A percentile compares a stretch with the other conserved stretches of the same genome.
These are phyloP conservation scores for Pyrgus malvae DNA, from an alignment of 2,888 invertebrate genomes.

Conservation along the genomic window DNA sequence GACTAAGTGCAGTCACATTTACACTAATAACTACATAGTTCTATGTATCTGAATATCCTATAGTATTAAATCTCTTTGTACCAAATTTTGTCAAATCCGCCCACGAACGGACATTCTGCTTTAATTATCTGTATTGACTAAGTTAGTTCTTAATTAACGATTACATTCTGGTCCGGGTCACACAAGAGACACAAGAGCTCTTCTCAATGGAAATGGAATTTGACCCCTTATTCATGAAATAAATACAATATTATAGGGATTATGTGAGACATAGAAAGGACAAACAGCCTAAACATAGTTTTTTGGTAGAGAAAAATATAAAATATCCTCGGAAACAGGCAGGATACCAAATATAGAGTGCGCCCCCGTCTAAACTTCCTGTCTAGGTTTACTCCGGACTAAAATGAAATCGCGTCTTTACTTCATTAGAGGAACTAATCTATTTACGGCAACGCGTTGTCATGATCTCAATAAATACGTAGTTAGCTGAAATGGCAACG, in stretches of 20 bases:
- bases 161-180: constrained; percentile 38
- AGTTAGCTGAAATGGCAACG: constrained; percentile 72
- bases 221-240: no score
- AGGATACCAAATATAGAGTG: no score
- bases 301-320: no score
- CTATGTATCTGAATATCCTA: constrained; percentile 51
- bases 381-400: no score
- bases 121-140: constrained; percentile 31
- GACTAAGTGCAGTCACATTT: constrained; percentile 68
- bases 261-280: no score
- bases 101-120: constrained; percentile 26
- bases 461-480: constrained; percentile 47
- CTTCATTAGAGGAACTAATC: constrained; percentile 52
- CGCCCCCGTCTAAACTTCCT: no score
- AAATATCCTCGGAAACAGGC: no score
- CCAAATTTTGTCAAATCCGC: constrained; percentile 57
- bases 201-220: no score
- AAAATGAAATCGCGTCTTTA: no score
- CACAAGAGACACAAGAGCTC: no score
- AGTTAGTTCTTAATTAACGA: constrained; percentile 43
- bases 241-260: no score
- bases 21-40: constrained; percentile 53
- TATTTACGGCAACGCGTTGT: constrained; percentile 42
- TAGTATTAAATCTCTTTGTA: constrained; percentile 71
- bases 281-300: no score